Evolutionary conservation across 2,797 vertebrate genomes (phyloP), one percentile per base, ranked within the genome.

Genomic region (Sternarchorhynchus goeldii): DNA sequence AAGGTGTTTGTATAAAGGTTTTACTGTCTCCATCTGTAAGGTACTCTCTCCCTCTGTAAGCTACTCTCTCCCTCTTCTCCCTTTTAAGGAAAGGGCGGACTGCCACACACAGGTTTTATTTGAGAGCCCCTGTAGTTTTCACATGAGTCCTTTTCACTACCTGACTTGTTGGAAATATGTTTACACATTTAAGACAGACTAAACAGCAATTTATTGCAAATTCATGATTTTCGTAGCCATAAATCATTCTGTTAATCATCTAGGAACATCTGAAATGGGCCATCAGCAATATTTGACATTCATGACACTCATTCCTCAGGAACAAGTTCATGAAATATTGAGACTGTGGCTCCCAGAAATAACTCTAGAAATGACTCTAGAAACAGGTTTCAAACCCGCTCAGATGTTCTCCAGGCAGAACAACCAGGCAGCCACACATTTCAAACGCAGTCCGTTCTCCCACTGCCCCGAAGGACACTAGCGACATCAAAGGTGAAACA

Each of bases 1-100:
- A 91, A 91, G 87, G 90, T 90, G 87, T 90, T 87, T 81, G 81
- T 87, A 87, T 86, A 70, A 72, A 83, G 83, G 81, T 82, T 82
- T 68, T 76, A 84, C 81, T 86, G 80, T 80, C 85, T 79, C 85
- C 84, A 88, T 83, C 53, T 45, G 57, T 82, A 86, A 4, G 34
- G 34, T 36, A 7, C 6, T 36, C 6, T 36, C 82, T 84, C 68
- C 78, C 86, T 83, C 53, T 45, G 57, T 82, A 86, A 4, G 34
- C 1, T 36, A 7, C 6, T 36, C 6, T 36, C 34, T 36, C 34
- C 45, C 8, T 85, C 86, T 84, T 84, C 84, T 86, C 85, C 82
- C 83, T 2, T 86, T 82, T 82, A 79, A 76, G 81, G 80, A 79
- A 80, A 77, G 89, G 82, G 85, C 87, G 84, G 81, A 74, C 53